Evolutionary conservation across 2,113 vertebrate genomes (phyloP).

Genomic region (Rostratula benghalensis): DNA sequence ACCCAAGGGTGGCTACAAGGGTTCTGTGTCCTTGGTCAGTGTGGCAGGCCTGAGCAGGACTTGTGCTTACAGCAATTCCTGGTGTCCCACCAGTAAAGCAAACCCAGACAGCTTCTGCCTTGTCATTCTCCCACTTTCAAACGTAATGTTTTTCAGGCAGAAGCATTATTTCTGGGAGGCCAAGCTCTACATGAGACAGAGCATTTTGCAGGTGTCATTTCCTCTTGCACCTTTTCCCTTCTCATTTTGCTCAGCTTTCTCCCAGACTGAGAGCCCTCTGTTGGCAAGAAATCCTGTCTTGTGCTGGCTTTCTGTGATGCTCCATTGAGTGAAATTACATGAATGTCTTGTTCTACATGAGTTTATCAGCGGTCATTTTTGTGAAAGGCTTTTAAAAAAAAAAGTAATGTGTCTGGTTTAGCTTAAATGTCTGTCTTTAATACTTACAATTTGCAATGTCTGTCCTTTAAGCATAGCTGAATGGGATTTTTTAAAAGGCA

Average conservation of each 20-base stretch:
- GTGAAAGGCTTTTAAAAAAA: neutral
- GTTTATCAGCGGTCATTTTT: neutral
- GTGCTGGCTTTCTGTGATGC: neutral
- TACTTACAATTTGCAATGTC: neutral
- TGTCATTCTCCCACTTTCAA: neutral
- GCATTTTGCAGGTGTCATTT: neutral
- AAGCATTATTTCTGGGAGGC: neutral
- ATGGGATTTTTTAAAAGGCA: neutral
- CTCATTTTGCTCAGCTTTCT: neutral
- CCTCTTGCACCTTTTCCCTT: neutral
- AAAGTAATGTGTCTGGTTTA: neutral
- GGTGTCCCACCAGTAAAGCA: neutral
- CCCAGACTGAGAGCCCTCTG: neutral
- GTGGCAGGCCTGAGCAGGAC: neutral
- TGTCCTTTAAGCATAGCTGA: neutral
- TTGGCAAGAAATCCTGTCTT: neutral
- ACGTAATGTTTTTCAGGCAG: neutral
- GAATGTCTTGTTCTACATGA: neutral
- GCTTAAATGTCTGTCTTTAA: neutral
- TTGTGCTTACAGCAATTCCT: neutral
- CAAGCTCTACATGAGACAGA: rapidly evolving
- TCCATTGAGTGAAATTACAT: neutral
- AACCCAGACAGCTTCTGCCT: neutral
- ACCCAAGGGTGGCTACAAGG: neutral
- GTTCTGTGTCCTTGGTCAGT: neutral